Evolutionary conservation across 1,140 invertebrate genomes (phyloP).

Genomic region (Leguminivora glycinivorella): DNA sequence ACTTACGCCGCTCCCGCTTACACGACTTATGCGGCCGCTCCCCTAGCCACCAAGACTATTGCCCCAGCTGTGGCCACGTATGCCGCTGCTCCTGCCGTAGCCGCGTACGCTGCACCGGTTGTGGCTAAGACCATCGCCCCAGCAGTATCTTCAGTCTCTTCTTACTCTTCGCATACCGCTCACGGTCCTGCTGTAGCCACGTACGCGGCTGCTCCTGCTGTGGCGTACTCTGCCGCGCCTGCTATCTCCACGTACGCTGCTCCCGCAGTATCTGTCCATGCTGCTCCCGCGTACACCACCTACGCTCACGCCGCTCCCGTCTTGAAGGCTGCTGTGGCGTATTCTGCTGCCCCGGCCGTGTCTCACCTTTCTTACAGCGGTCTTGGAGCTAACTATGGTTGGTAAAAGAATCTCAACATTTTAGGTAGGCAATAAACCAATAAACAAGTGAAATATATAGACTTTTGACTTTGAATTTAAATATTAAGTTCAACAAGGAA

Average conservation of each 20-base stretch:
- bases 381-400: slow-evolving; percentile 44
- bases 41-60: slow-evolving; percentile 42
- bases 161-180: slow-evolving; percentile 31
- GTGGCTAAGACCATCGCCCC: slow-evolving; percentile 30
- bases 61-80: slow-evolving; percentile 39
- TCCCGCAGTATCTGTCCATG: slow-evolving; percentile 40
- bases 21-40: slow-evolving; percentile 42
- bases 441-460: background rate
- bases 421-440: slow-evolving; percentile 34
- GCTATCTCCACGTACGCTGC: slow-evolving; percentile 41
- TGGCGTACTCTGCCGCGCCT: slow-evolving; percentile 30
- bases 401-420: slow-evolving; percentile 44
- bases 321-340: slow-evolving; percentile 39
- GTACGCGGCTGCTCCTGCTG: slow-evolving; percentile 44
- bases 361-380: slow-evolving; percentile 39
- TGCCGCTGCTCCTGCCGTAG: slow-evolving; percentile 40
- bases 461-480: slow-evolving; percentile 2
- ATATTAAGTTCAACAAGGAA: too few relatives aligned
- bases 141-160: slow-evolving; percentile 27
- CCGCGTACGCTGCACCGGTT: slow-evolving; percentile 33
- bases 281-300: slow-evolving; percentile 44
- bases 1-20: slow-evolving; percentile 40
- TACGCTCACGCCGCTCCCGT: slow-evolving; percentile 48
- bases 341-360: slow-evolving; percentile 45
- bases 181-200: slow-evolving; percentile 39